These are phyloP conservation scores for Sebastes aleutianus DNA, from an alignment of 2,797 vertebrate genomes.

Conservation along the genomic window DNA sequence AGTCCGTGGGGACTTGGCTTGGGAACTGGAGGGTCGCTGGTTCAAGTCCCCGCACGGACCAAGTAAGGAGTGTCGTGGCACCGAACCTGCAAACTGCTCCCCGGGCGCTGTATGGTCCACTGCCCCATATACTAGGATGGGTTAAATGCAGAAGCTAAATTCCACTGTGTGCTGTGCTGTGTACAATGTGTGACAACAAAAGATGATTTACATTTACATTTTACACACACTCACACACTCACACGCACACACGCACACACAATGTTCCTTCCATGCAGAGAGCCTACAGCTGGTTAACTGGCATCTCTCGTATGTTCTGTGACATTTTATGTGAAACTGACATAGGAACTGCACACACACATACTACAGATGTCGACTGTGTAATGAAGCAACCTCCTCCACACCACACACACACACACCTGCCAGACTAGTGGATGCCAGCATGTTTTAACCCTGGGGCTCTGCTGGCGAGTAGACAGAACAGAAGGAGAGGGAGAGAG, in stretches of 20 bases:
- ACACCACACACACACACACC: conserved; percentile 34
- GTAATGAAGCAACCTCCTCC: conserved; percentile 43
- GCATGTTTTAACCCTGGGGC: conserved; percentile 70
- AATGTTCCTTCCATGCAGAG: background rate
- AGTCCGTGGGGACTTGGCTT: too few species aligned
- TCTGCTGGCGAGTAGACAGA: conserved; percentile 57
- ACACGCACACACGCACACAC: background rate
- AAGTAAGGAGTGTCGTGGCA: too few species aligned
- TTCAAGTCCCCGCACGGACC: too few species aligned
- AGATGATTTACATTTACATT: too few species aligned
- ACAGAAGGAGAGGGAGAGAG: conserved; percentile 57
- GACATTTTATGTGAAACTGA: conserved; percentile 51
- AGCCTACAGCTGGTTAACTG: conserved; percentile 28
- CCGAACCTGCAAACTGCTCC: too few species aligned
- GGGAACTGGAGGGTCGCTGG: fast-evolving
- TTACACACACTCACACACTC: too few species aligned
- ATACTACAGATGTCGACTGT: conserved; percentile 51
- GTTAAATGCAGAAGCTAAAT: too few species aligned
- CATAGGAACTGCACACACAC: conserved; percentile 25
- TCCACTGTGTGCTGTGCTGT: too few species aligned
- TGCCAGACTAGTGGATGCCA: conserved; percentile 62
- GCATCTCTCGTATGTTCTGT: conserved; percentile 23
- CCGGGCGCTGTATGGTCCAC: too few species aligned
- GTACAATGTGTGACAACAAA: too few species aligned
- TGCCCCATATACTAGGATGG: too few species aligned